Percentiles rank a stretch among this genome's conserved stretches.
Conservation (phyloP, 2,797 vertebrate species). For the Phaenicophaeus curvirostris region DNA sequence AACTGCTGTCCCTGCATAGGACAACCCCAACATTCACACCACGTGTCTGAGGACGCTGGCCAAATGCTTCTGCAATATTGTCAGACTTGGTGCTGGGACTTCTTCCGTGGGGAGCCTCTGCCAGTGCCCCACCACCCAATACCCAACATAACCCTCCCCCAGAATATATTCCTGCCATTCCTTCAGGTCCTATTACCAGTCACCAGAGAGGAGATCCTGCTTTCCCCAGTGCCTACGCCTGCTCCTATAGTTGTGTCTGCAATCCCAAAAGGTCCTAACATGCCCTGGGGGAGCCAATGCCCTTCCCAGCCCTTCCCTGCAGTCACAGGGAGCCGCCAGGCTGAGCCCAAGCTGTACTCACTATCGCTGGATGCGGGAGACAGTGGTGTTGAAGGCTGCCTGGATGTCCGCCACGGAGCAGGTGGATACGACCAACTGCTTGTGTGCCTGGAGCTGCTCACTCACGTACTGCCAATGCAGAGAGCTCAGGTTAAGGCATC, state of each 20-base stretch:
- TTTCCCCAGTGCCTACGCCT: background rate
- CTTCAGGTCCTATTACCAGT: too few relatives aligned
- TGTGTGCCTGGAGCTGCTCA: slow-evolving; percentile 91
- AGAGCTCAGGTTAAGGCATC: background rate
- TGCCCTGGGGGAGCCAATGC: background rate
- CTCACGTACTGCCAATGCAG: slow-evolving; percentile 85
- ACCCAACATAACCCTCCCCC: too few relatives aligned
- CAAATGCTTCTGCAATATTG: too few relatives aligned
- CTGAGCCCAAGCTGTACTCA: slow-evolving; percentile 76
- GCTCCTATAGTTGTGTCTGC: background rate
- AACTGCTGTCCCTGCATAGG: too few relatives aligned
- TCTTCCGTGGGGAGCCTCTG: too few relatives aligned
- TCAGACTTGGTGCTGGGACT: too few relatives aligned
- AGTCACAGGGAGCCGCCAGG: background rate
- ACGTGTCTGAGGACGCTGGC: too few relatives aligned
- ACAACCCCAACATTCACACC: too few relatives aligned
- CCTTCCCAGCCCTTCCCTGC: background rate
- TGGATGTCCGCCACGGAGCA: slow-evolving; percentile 93
- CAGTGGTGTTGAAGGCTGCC: slow-evolving; percentile 91
- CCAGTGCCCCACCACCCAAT: too few relatives aligned
- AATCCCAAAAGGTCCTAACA: background rate
- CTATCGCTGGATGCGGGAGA: slow-evolving; percentile 97
- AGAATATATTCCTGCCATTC: too few relatives aligned
- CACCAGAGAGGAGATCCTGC: too few relatives aligned
- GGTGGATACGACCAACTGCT: slow-evolving; percentile 92